Conservation (phyloP, 2,797 vertebrate genomes). For the Typhlichthys subterraneus region DNA sequence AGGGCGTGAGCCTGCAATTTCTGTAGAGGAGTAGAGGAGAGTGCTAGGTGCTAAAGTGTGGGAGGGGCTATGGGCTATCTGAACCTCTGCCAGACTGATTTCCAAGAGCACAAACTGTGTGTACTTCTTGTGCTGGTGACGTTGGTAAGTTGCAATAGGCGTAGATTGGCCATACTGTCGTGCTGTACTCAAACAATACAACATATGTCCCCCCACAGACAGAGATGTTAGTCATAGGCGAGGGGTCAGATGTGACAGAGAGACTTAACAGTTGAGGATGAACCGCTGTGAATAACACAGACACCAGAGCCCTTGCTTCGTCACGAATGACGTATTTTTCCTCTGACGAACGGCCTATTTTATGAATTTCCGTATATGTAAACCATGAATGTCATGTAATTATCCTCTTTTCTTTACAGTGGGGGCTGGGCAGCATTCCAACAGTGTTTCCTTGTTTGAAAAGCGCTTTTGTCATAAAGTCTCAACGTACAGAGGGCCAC, state of each 20-base stretch:
- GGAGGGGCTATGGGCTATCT: too few relatives aligned
- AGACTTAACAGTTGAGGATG: constrained; percentile 40
- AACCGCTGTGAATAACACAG: constrained; percentile 44
- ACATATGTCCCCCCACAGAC: too few relatives aligned
- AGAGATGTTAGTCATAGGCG: constrained; percentile 1
- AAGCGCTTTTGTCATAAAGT: constrained; percentile 50
- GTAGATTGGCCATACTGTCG: too few relatives aligned
- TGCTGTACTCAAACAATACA: too few relatives aligned
- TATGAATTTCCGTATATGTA: constrained; percentile 34
- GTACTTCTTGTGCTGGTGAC: too few relatives aligned
- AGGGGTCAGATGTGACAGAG: constrained; percentile 35
- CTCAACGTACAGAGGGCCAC: constrained; percentile 57
- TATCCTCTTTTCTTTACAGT: constrained; percentile 24
- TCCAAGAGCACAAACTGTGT: too few relatives aligned
- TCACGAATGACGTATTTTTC: constrained; percentile 51
- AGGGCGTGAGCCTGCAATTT: too few relatives aligned
- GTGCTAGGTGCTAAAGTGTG: too few relatives aligned
- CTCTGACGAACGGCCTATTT: constrained; percentile 7
- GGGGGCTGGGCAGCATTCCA: constrained; percentile 22
- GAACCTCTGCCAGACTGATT: too few relatives aligned
- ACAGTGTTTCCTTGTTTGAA: constrained; percentile 55
- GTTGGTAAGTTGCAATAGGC: too few relatives aligned
- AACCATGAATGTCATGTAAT: constrained; percentile 39
- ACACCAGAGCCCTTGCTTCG: constrained; percentile 27
- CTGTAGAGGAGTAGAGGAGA: too few relatives aligned